Conservation (phyloP, 2,113 vertebrate genomes). For the Pollimyrus isidori region DNA sequence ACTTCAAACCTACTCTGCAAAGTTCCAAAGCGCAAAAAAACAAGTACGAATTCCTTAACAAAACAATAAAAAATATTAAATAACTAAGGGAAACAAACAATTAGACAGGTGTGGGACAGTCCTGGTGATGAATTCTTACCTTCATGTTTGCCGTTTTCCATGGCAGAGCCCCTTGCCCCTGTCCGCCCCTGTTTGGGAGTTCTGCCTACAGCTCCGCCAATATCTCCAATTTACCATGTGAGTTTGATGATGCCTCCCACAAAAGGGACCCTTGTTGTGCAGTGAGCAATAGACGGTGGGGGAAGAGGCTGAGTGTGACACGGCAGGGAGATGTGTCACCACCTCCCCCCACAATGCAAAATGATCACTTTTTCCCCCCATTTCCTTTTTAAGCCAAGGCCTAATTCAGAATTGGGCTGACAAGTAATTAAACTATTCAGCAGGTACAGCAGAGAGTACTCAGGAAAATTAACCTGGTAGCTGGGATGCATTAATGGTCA, state of each 20-base stretch:
- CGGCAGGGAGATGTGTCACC: background rate
- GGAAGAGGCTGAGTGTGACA: slow-evolving; percentile 26
- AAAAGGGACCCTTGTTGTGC: slow-evolving; percentile 61
- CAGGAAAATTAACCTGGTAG: background rate
- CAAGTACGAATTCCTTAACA: background rate
- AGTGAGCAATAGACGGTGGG: slow-evolving; percentile 31
- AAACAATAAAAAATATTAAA: slow-evolving; percentile 21
- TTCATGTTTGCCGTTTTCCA: slow-evolving; percentile 48
- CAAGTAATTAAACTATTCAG: slow-evolving; percentile 13
- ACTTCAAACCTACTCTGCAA: background rate
- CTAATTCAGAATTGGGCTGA: slow-evolving; percentile 17
- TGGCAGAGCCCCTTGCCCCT: slow-evolving; percentile 18
- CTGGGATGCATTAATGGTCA: background rate
- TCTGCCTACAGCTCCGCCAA: slow-evolving; percentile 30
- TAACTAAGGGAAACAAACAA: background rate
- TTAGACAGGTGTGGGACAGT: background rate
- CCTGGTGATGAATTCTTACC: slow-evolving; percentile 40
- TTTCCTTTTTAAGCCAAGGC: slow-evolving; percentile 30
- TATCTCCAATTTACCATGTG: slow-evolving; percentile 49
- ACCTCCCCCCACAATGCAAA: slow-evolving; percentile 2
- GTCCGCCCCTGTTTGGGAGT: background rate
- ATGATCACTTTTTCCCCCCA: slow-evolving; percentile 21
- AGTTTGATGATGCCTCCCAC: slow-evolving; percentile 61
- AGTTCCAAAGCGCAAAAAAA: background rate
- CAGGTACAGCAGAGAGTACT: background rate